Evolutionary conservation across 2,888 invertebrate genomes (phyloP).

Genomic region (Tuta absoluta): DNA sequence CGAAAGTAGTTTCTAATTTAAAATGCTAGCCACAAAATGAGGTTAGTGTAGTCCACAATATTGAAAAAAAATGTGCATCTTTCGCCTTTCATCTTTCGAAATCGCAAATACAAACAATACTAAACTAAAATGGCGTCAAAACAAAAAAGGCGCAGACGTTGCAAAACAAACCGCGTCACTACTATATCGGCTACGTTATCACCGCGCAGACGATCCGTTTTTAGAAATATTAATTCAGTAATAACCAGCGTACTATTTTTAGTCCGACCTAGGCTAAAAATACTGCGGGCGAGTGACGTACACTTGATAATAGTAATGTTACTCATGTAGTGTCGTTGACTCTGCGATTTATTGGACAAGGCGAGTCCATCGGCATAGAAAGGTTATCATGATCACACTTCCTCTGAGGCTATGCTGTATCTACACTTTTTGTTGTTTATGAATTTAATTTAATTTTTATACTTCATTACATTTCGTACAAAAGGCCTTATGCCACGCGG

Average conservation of each 20-base stretch:
- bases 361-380: constrained; percentile 45
- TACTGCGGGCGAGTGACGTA: constrained; percentile 72
- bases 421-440: neutral
- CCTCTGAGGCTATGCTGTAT: constrained; percentile 19
- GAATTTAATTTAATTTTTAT: no score
- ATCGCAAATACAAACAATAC: constrained; percentile 49
- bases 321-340: constrained; percentile 74
- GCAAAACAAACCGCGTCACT: constrained; percentile 35
- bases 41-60: no score
- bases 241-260: constrained; percentile 79
- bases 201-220: constrained; percentile 77
- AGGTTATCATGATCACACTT: constrained; percentile 31
- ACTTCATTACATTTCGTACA: no score
- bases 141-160: constrained; percentile 37
- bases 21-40: no score
- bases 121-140: constrained; percentile 50
- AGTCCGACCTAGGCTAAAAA: constrained; percentile 80
- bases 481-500: no score
- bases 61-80: no score
- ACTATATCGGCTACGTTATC: constrained; percentile 75
- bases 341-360: constrained; percentile 66
- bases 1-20: neutral
- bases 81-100: neutral
- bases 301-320: constrained; percentile 76
- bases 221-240: constrained; percentile 82